Base-by-base conservation (phyloP, 2,113 vertebrate genomes). In the Entomyzon cyanotis region DNA sequence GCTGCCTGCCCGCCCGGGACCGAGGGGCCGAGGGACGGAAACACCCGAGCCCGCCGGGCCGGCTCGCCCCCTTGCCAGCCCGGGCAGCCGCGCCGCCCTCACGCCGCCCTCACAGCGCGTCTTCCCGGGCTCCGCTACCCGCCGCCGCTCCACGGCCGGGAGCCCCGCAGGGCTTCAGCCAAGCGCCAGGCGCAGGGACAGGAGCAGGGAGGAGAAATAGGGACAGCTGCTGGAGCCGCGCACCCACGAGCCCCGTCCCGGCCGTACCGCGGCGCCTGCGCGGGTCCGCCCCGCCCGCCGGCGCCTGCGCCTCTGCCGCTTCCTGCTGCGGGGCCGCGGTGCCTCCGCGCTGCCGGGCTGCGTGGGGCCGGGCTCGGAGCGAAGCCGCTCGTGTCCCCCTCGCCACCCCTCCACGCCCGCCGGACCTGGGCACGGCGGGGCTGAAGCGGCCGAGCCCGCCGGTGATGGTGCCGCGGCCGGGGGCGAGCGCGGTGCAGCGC, bases 181-280 rank as follows among this genome's bases (percentile, higher is more conserved):
- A 2, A 27, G 14, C 4, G 3, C 50, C 33, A 1, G 22, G 23
- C 65, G 58, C 50, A 3, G 2, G 3, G 4, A 9, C 4, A 13
- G 2, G 14, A 3, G 37, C 3, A 52, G 2, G 23, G 37, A 37
- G 37, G 37, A 37, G 37, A 37, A 37, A 37, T 8, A 37, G 37
- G 37, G 37, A 37, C 37, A 9, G 12, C 20, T 19, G 0, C 25
- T 3, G 7, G 18, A 42, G 1, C 37, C 30, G 2, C 21, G 2
- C 37, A 9, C 56, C 7, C 17, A 12, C 30, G 10, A 7, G 2
- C 5, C n/a, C 14, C 42, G 5, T 9, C 31, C 39, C 60, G 5
- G 7, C 21, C 30, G 16, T 3, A 9, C 19, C 8, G 20, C 27
- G 3, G 80, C 91, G 80, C 86, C 37, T 84, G 92, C 92, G 87